These are phyloP conservation scores for Salvelinus fontinalis DNA, from an alignment of 2,113 vertebrate species.

Conservation along the genomic window DNA sequence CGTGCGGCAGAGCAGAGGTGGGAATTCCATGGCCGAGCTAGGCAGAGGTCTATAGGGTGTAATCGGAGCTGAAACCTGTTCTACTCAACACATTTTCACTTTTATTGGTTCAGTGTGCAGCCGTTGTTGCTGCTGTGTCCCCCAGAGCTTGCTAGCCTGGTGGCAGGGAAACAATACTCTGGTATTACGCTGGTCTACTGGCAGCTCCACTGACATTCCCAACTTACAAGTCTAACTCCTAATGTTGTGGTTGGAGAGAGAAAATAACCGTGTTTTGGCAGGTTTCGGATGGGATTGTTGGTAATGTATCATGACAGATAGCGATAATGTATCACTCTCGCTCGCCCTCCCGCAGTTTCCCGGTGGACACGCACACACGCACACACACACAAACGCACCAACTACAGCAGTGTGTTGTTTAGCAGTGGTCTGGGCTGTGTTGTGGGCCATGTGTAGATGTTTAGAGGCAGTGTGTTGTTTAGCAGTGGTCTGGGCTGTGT, in stretches of 20 bases:
- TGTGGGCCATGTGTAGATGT: no score
- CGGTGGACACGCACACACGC: no score
- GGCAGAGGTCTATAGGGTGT: slow-evolving; percentile 69
- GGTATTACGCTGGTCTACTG: background rate
- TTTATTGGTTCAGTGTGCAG: slow-evolving; percentile 83
- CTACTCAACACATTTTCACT: slow-evolving; percentile 76
- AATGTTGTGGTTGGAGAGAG: background rate
- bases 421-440: no score
- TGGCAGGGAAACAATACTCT: background rate
- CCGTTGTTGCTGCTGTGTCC: slow-evolving; percentile 39
- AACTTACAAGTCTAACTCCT: background rate
- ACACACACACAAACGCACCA: no score
- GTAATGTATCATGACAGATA: background rate
- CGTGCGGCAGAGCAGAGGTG: slow-evolving; percentile 76
- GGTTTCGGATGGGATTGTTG: background rate
- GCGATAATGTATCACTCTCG: background rate
- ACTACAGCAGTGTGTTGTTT: no score
- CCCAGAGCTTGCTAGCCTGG: background rate
- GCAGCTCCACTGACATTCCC: background rate
- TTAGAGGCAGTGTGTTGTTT: no score
- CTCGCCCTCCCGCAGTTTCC: no score
- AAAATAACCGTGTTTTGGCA: background rate
- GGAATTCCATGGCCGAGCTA: slow-evolving; percentile 73
- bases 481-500: no score
- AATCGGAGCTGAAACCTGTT: slow-evolving; percentile 79